Percentiles rank a stretch among this genome's conserved stretches.
phyloP scores from a whole-genome alignment of 2,888 invertebrate genomes.

The Listrodromus nycthemerus region DNA sequence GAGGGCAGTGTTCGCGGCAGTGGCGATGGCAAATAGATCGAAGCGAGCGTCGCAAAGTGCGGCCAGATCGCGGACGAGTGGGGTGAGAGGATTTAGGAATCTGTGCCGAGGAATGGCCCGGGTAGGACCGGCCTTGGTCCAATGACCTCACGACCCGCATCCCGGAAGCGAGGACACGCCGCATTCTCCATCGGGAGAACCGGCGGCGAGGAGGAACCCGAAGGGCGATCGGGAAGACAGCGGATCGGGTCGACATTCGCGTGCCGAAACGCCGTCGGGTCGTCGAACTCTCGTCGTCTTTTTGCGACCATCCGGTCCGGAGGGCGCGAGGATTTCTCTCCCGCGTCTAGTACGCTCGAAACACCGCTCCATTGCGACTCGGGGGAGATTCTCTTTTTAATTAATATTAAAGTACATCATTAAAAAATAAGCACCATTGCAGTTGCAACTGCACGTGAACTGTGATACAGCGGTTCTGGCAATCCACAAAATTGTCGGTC shows the following conservation, averaged over 20 bases:
- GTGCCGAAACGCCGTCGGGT: slow-evolving; percentile 18
- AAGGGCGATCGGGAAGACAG: slow-evolving; percentile 2
- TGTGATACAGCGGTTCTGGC: too few relatives aligned
- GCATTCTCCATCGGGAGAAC: slow-evolving; percentile 20
- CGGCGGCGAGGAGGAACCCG: neutral
- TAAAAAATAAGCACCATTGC: too few relatives aligned
- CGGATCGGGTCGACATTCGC: slow-evolving; percentile 24
- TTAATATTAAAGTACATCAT: too few relatives aligned
- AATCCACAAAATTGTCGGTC: too few relatives aligned
- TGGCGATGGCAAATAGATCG: neutral
- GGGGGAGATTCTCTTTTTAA: neutral
- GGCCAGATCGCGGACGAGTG: too few relatives aligned
- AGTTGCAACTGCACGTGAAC: too few relatives aligned
- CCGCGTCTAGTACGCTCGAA: neutral
- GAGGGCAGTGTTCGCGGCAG: neutral
- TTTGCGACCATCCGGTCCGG: neutral
- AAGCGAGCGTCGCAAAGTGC: too few relatives aligned
- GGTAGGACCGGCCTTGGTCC: slow-evolving; percentile 80
- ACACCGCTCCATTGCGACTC: neutral
- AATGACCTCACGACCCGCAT: slow-evolving; percentile 76
- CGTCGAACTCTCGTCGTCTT: slow-evolving; percentile 2
- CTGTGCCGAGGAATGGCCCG: slow-evolving; percentile 34
- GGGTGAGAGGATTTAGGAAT: neutral
- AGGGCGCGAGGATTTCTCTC: neutral
- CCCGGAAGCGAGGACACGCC: slow-evolving; percentile 55